Conservation (phyloP, 2,888 invertebrate species). For the Coronaproctus castanopsis region DNA sequence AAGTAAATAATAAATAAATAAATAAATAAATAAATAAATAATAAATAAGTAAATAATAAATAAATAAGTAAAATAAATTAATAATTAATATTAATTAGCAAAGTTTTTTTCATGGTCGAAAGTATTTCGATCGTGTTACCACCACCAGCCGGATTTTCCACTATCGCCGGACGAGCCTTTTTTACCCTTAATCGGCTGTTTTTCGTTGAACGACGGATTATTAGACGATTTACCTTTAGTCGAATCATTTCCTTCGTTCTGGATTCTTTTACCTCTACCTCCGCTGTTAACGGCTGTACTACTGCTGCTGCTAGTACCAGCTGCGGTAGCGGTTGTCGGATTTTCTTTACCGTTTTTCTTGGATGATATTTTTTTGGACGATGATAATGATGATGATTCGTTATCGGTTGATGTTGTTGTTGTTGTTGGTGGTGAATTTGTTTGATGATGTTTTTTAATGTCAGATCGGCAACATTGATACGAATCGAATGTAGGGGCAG, state of each 20-base stretch:
- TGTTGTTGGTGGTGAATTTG: constrained; percentile 10
- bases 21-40: too few species aligned
- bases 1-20: too few species aligned
- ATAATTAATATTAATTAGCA: too few species aligned
- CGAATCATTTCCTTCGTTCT: constrained; percentile 13
- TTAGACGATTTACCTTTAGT: constrained; percentile 13
- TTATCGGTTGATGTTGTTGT: neutral
- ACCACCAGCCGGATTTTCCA: constrained; percentile 67
- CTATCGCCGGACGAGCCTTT: constrained; percentile 25
- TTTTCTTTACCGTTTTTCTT: constrained; percentile 4
- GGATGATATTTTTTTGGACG: constrained; percentile 5
- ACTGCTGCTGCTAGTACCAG: constrained; percentile 21
- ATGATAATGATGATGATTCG: constrained; percentile 7
- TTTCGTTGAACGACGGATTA: constrained; percentile 16
- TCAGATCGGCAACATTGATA: constrained; percentile 83
- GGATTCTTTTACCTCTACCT: constrained; percentile 18
- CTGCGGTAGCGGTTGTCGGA: constrained; percentile 23
- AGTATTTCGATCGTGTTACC: too few species aligned
- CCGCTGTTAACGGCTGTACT: constrained; percentile 25
- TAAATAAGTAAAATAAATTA: too few species aligned
- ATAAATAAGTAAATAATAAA: too few species aligned
- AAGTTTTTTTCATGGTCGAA: too few species aligned
- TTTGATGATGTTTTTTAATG: constrained; percentile 32
- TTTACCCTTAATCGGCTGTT: constrained; percentile 14
- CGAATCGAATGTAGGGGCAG: constrained; percentile 60